Conservation (phyloP, 1,140 invertebrate species). For the Parapsyche elsis region DNA sequence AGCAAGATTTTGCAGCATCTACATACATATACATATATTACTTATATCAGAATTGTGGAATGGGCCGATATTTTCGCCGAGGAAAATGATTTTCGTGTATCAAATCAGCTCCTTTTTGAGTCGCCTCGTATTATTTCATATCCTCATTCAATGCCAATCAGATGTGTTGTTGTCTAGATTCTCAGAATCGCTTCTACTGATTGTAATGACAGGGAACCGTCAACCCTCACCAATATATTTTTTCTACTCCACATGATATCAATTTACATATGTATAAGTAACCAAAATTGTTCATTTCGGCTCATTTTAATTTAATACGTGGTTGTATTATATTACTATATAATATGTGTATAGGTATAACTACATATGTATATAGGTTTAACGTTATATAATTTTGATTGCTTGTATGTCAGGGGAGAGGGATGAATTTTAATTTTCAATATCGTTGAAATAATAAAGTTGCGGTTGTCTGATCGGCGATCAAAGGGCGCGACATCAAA, state of each 20-base stretch:
- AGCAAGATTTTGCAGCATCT: too few species aligned
- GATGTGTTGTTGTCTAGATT: constrained; percentile 20
- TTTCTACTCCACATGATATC: neutral
- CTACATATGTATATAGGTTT: too few species aligned
- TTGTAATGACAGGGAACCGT: constrained; percentile 27
- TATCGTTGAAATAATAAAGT: neutral
- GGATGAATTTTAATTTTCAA: constrained; percentile 23
- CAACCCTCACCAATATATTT: neutral
- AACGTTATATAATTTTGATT: too few species aligned
- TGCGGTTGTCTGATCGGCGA: constrained; percentile 23
- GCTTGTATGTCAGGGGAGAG: neutral
- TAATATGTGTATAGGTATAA: too few species aligned
- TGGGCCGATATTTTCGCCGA: constrained; percentile 10
- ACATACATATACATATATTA: too few species aligned
- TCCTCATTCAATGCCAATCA: constrained; percentile 30
- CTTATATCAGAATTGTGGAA: constrained; percentile 8
- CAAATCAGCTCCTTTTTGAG: constrained; percentile 42
- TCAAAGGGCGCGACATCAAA: constrained; percentile 45
- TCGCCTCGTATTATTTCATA: neutral
- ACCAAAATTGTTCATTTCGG: neutral
- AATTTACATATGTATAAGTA: too few species aligned
- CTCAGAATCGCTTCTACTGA: constrained; percentile 18
- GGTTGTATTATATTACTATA: too few species aligned
- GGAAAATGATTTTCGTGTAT: neutral
- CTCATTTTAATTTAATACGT: too few species aligned